Percentiles rank a stretch among this genome's conserved stretches.
Evolutionary conservation across 2,888 invertebrate species (phyloP).

Genomic region (Stenodera caucasica): DNA sequence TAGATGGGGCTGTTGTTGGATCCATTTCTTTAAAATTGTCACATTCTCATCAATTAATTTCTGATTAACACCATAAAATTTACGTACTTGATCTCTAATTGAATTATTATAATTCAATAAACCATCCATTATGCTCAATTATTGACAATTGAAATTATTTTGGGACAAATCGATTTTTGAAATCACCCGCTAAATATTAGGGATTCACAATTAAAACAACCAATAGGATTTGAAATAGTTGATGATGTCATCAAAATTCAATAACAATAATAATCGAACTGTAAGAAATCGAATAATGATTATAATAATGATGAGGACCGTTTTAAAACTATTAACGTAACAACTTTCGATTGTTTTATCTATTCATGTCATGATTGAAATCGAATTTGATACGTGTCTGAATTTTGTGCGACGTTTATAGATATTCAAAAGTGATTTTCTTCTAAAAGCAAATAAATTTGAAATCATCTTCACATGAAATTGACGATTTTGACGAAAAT

Average conservation of each 20-base stretch:
- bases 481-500: too few species aligned
- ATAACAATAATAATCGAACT: too few species aligned
- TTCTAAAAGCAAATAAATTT: background rate
- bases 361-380: slow-evolving; percentile 8
- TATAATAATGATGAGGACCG: too few species aligned
- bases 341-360: slow-evolving; percentile 1
- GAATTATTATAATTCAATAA: background rate
- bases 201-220: too few species aligned
- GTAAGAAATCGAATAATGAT: too few species aligned
- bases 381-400: slow-evolving; percentile 1
- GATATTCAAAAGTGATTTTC: background rate
- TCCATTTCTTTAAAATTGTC: background rate
- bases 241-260: too few species aligned
- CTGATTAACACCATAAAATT: background rate
- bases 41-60: background rate
- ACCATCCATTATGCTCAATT: background rate
- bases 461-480: background rate
- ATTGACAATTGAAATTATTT: background rate
- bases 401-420: background rate
- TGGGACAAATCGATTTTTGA: too few species aligned
- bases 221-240: too few species aligned
- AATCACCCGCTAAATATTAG: too few species aligned
- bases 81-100: background rate
- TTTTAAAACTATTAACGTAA: too few species aligned
- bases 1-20: slow-evolving; percentile 8